A percentile compares a stretch with the other conserved stretches of the same genome.
phyloP scores from a whole-genome alignment of 1,140 invertebrate genomes.

The Drosophila bifasciata region DNA sequence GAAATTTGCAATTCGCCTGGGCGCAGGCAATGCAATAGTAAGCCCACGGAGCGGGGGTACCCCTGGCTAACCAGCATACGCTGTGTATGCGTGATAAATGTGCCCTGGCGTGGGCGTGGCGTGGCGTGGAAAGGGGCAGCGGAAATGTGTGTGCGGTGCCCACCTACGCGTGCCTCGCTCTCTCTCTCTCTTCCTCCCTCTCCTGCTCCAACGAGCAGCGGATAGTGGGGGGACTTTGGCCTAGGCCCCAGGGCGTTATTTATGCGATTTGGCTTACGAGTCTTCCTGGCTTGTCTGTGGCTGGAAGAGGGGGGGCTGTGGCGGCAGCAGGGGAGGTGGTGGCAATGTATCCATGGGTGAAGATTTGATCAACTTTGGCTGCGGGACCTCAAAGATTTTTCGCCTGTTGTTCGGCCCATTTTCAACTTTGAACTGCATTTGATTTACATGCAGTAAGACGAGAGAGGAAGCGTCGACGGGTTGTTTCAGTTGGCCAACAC shows the following conservation, averaged over 20 bases:
- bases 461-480: slow-evolving; percentile 24
- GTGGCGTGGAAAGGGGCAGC: slow-evolving; percentile 1
- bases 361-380: slow-evolving; percentile 74
- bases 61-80: slow-evolving; percentile 59
- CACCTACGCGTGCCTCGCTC: slow-evolving; percentile 32
- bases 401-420: slow-evolving; percentile 53
- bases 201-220: slow-evolving; percentile 14
- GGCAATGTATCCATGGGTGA: slow-evolving; percentile 22
- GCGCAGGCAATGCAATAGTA: slow-evolving; percentile 18
- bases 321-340: background rate
- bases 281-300: slow-evolving; percentile 25
- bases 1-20: slow-evolving; percentile 72
- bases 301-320: background rate
- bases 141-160: slow-evolving; percentile 64
- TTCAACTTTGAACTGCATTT: slow-evolving; percentile 74
- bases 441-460: slow-evolving; percentile 62
- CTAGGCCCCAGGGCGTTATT: slow-evolving; percentile 53
- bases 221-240: slow-evolving; percentile 1
- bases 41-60: background rate
- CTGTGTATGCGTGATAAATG: slow-evolving; percentile 77
- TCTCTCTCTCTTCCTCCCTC: too few relatives aligned
- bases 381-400: slow-evolving; percentile 64
- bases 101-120: slow-evolving; percentile 50
- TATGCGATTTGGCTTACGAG: slow-evolving; percentile 72
- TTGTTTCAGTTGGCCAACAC: background rate